Evolutionary conservation across 1,140 invertebrate species (phyloP).

Genomic region (Drosophila nigromelanica): DNA sequence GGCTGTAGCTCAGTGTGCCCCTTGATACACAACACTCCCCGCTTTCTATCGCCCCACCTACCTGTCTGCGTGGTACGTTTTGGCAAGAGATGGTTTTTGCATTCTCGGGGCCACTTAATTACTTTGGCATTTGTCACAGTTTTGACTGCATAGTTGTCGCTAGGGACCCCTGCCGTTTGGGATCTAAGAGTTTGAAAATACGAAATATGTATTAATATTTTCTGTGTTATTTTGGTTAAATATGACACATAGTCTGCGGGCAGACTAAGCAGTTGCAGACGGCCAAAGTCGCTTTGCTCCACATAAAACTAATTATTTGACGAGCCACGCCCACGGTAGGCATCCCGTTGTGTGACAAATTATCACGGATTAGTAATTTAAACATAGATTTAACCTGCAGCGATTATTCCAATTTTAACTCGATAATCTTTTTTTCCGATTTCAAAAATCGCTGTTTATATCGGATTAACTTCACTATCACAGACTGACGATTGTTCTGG

Average conservation of each 20-base stretch:
- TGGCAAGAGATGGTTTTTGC: constrained; percentile 36
- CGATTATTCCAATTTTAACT: no score
- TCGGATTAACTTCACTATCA: no score
- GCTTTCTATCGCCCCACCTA: neutral
- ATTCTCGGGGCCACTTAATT: constrained; percentile 47
- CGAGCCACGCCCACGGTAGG: constrained; percentile 31
- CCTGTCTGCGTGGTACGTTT: constrained; percentile 10
- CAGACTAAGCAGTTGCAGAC: constrained; percentile 2
- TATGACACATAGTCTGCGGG: constrained; percentile 44
- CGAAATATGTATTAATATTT: constrained; percentile 15
- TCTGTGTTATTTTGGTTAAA: constrained; percentile 44
- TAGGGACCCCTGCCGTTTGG: constrained; percentile 24
- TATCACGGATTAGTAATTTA: neutral
- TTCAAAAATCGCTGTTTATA: no score
- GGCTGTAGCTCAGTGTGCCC: constrained; percentile 19
- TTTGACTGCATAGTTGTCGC: constrained; percentile 11
- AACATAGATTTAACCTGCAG: no score
- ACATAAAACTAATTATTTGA: constrained; percentile 67
- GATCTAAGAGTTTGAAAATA: neutral
- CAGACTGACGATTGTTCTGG: neutral
- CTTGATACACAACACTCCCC: neutral
- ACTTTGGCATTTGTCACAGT: constrained; percentile 55
- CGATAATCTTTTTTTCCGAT: no score
- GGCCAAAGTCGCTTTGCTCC: constrained; percentile 31
- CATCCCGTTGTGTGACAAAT: constrained; percentile 46